Base-by-base conservation (phyloP, 2,888 invertebrate genomes). In the Cerastis rubricosa region DNA sequence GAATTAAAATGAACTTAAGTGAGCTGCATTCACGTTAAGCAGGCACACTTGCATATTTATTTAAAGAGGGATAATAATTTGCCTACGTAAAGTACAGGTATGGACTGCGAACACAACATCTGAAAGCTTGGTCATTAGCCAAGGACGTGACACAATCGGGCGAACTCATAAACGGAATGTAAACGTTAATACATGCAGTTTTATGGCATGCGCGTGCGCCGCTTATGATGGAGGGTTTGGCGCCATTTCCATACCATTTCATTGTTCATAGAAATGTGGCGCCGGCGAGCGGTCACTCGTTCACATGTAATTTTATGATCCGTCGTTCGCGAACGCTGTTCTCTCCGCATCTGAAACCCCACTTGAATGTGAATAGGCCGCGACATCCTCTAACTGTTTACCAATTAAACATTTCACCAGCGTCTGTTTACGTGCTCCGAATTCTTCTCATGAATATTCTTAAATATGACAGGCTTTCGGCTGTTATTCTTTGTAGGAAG, bases 181-280 rank as follows among this genome's bases (percentile, higher is more conserved):
- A 84, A 90, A 88, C 89, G 89, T 87, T 90, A 90, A 92, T 91
- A 88, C 85, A 89, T 89, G 90, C 88, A 90, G 90, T 90, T 93
- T 94, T 94, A 94, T 92, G 90, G 90, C 84, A 77, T 71, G 91
- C 92, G 92, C 93, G 93, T 94, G 94, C 93, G 91, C 91, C 84
- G 93, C 92, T 93, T 95, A 94, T 94, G 94, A 95, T 94, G 91
- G 87, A 90, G 90, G 90, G 92, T 90, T 94, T 92, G 95, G 95
- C 96, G 96, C 95, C 95, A 93, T 93, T 94, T 93, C 91, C 94
- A 93, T 93, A 90, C 92, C 90, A 93, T 94, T 95, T 95, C 94
- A 96, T 96, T 96, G 96, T 96, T 95, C 95, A 95, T 93, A 95
- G 95, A 95, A 95, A 92, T 92, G 92, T 93, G 96, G 95, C 96